phyloP scores from a whole-genome alignment of 2,888 invertebrate species.

The Sialis fuliginosa region DNA sequence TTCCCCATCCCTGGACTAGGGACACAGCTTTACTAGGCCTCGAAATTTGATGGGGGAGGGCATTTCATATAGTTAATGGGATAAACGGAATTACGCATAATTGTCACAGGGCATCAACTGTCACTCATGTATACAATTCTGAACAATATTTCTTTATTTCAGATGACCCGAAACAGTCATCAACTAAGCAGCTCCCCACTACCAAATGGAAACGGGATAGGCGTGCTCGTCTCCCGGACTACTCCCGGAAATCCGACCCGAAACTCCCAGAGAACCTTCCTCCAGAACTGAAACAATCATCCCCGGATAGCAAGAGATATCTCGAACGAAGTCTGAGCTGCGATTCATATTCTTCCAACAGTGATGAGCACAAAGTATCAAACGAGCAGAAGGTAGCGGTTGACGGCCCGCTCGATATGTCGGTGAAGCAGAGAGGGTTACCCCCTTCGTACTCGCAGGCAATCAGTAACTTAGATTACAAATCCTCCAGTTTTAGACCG shows the following conservation, averaged over 20 bases:
- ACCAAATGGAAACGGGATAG: conserved; percentile 58
- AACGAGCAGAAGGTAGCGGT: conserved; percentile 8
- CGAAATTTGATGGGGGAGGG: no score
- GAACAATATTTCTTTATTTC: conserved; percentile 8
- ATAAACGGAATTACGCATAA: no score
- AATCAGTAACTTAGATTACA: conserved; percentile 15
- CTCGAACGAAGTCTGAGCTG: conserved; percentile 12
- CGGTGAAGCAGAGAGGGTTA: conserved; percentile 35
- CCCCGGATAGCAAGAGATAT: conserved; percentile 11
- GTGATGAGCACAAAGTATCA: not conserved
- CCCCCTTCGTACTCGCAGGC: conserved; percentile 40
- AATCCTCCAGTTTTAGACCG: conserved; percentile 28
- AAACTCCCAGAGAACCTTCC: conserved; percentile 19
- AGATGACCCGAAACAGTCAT: conserved; percentile 18
- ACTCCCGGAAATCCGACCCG: conserved; percentile 24
- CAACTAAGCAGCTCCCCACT: conserved; percentile 42
- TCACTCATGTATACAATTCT: no score
- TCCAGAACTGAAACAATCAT: conserved; percentile 14
- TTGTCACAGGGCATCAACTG: no score
- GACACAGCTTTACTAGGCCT: no score
- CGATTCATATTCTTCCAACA: no score
- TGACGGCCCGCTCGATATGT: conserved; percentile 44
- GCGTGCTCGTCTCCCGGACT: conserved; percentile 28
- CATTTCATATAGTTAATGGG: no score
- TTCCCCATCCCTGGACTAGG: no score